These are phyloP conservation scores for Acholoe squamosa DNA, from an alignment of 2,888 invertebrate genomes.

Conservation along the genomic window DNA sequence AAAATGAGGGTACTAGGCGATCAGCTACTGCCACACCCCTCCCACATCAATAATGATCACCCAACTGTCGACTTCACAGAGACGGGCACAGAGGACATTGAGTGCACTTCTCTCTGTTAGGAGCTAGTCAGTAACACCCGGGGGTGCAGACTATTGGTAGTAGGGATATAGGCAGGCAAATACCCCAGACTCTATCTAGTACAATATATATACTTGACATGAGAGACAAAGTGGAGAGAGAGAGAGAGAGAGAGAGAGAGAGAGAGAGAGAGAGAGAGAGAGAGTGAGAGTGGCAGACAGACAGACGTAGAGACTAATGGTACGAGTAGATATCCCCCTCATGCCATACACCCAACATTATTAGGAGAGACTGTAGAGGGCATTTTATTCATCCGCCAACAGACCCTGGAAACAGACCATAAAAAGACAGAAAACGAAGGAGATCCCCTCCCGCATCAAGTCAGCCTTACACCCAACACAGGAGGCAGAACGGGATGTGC, in stretches of 20 bases:
- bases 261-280: not conserved
- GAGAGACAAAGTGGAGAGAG: no score
- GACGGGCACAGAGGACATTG: slow-evolving; percentile 4
- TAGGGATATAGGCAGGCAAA: not conserved
- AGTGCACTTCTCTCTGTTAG: not conserved
- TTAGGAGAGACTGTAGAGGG: no score
- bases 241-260: not conserved
- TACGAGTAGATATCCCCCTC: no score
- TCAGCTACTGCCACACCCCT: not conserved
- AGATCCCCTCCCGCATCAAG: no score
- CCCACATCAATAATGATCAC: not conserved
- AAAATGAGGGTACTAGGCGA: not conserved
- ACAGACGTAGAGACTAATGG: not conserved
- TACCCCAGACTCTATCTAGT: no score
- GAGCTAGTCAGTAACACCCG: not conserved
- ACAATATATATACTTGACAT: no score
- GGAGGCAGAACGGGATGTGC: no score
- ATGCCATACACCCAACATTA: no score
- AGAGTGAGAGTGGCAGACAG: not conserved
- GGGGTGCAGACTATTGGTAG: not conserved
- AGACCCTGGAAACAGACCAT: no score
- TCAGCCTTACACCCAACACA: no score
- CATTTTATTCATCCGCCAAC: no score
- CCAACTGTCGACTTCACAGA: not conserved
- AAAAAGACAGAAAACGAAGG: no score